Base-by-base conservation (phyloP, 2,113 vertebrate genomes). In the Colaptes auratus region DNA sequence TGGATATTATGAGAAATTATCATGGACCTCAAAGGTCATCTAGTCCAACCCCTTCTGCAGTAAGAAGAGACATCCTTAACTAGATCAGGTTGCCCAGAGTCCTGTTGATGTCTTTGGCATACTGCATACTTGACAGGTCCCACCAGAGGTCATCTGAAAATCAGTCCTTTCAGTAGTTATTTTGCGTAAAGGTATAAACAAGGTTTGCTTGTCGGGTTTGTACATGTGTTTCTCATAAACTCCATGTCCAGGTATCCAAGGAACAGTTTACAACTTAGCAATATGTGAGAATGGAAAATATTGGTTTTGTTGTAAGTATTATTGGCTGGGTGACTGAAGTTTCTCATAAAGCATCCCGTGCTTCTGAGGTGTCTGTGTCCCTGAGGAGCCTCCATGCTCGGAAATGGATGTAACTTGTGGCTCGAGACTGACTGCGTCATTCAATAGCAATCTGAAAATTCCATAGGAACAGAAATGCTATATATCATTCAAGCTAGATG, bases 221-320 rank as follows among this genome's bases (percentile, higher is more conserved):
- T 94, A 86, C 95, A 97, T 96, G 71, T 97, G 97, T 94, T 97
- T 96, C 83, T 92, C 93, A 95, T 96, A 96, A 97, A 90, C 63
- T 89, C 75, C 14, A 10, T 76, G 78, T 95, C 82, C 78, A 90
- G 95, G 90, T 96, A 95, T 96, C 85, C 95, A 92, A 95, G 95
- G 95, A 96, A 94, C 93, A 94, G 92, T 93, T 92, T 89, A 75
- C 96, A 97, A 65, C 88, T 95, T 90, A 88, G 77, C 86, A 96
- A 82, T 88, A 86, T 94, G 88, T 75, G 88, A 93, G 94, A 96
- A 95, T 96, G 95, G 96, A 97, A 97, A 97, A 94, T 95, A 97
- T 91, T 96, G 86, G 95, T 96, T 96, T 96, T 94, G 70, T 93
- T 96, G 20, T 94, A 96, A 92, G 90, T 78, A 70, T 90, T 95